Evolutionary conservation across 2,113 vertebrate genomes (phyloP), one percentile per base, ranked within the genome.

Genomic region (Eretmochelys imbricata): DNA sequence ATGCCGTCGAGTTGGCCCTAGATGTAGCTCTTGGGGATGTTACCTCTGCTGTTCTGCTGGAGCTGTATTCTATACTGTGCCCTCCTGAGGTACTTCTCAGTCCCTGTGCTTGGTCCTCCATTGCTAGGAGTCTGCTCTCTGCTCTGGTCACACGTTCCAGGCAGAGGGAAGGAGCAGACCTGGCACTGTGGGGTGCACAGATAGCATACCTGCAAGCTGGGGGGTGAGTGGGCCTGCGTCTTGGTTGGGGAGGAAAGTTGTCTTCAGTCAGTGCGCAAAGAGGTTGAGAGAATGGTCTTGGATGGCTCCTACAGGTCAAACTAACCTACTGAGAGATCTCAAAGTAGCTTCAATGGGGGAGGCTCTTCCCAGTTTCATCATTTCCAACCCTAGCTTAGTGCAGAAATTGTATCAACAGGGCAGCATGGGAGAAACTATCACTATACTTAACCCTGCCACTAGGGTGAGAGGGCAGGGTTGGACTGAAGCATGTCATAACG

Each of bases 321-420:
- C 48, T 29, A 48, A n/a, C 79, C 87, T 49, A 1, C 4, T 78
- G 22, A 10, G 50, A 46, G 82, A 5, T 27, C 25, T 29, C 20
- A 1, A 6, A 19, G 3, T 49, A 76, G 87, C n/a, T 2, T 10
- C 2, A 46, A n/a, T 69, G 35, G 29, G 85, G 42, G 3, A 24
- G 20, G 50, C 89, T 75, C 3, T 42, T 90, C 93, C 85, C 2
- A 0, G 88, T 69, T 46, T 27, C 62, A 0, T 0, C 8, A 19
- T 6, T 57, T 81, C 72, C 62, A 46, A 0, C 54, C n/a, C 0
- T 13, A 59, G 84, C 89, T 54, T n/a, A 0, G 1, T 0, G 65
- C 8, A 0, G 5, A 0, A 0, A 0, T 10, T 3, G 42, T 35
- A 65, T 65, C 62, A 35, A 31, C 8, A 59, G 42, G 13, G 51